phyloP scores from a whole-genome alignment of 2,888 invertebrate genomes.

The Leptura quadrifasciata region DNA sequence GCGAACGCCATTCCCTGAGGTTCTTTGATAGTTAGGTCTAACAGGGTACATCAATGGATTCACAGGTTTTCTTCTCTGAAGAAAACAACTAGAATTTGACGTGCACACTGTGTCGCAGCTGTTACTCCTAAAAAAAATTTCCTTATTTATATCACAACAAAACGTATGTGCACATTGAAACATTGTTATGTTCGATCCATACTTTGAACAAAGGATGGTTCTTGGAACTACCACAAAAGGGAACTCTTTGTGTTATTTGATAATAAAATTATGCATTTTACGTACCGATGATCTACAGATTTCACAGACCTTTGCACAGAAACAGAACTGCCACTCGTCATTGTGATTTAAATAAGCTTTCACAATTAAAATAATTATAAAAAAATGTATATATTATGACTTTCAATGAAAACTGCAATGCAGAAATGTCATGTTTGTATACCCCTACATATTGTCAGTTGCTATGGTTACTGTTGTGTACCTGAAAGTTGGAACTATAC shows the following conservation, averaged over 20 bases:
- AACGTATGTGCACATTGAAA: not conserved
- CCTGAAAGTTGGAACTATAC: not conserved
- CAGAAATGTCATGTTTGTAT: constrained; percentile 70
- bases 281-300: constrained; percentile 60
- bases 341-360: constrained; percentile 53
- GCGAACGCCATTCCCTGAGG: constrained; percentile 64
- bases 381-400: constrained; percentile 57
- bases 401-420: constrained; percentile 66
- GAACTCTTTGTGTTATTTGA: not conserved
- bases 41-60: constrained; percentile 69
- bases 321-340: constrained; percentile 62
- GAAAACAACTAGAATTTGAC: constrained; percentile 71
- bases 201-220: not conserved
- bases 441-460: constrained; percentile 57
- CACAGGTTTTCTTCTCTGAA: constrained; percentile 69
- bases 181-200: not conserved
- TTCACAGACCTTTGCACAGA: constrained; percentile 58
- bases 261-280: not conserved
- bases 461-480: constrained; percentile 58
- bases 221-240: not conserved
- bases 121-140: constrained; percentile 64
- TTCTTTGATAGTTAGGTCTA: constrained; percentile 54
- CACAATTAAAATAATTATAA: constrained; percentile 44
- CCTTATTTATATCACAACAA: constrained; percentile 9
- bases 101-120: constrained; percentile 71